These are phyloP conservation scores for Drosophila paucipuncta DNA, from an alignment of 2,888 invertebrate species.

Conservation along the genomic window DNA sequence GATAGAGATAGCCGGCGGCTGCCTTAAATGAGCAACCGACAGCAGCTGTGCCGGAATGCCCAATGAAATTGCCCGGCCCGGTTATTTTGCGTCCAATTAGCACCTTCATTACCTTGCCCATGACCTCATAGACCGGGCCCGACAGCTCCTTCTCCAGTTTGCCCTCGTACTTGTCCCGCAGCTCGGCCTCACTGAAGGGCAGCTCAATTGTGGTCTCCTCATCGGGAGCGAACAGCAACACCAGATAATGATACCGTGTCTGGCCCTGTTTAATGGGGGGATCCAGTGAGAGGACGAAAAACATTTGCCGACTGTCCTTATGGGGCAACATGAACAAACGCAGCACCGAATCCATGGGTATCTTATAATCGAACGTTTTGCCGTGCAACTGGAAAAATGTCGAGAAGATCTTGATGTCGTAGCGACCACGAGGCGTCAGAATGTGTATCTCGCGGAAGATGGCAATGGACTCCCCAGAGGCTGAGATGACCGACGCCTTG, in stretches of 20 bases:
- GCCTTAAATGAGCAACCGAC: conserved; percentile 99
- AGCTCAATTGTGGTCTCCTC: conserved; percentile 96
- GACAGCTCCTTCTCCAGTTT: conserved; percentile 95
- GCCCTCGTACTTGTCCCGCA: conserved; percentile 96
- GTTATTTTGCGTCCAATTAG: conserved; percentile 97
- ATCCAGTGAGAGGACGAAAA: conserved; percentile 98
- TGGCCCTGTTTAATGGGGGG: conserved; percentile 99
- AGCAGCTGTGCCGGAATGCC: conserved; percentile 94
- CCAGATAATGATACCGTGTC: conserved; percentile 98
- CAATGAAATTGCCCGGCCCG: conserved; percentile 95
- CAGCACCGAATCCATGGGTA: conserved; percentile 98
- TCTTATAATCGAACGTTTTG: conserved; percentile 99
- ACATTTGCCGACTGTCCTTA: conserved; percentile 98
- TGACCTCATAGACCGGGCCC: conserved; percentile 97
- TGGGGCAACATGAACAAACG: conserved; percentile 97
- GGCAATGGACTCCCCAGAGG: conserved; percentile 98
- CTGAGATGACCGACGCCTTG: conserved; percentile 98
- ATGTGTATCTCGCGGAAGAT: conserved; percentile 98
- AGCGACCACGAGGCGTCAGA: conserved; percentile 96
- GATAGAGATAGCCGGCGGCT: conserved; percentile 98
- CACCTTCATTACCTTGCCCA: conserved; percentile 98
- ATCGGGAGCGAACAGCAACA: conserved; percentile 96
- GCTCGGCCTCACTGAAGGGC: conserved; percentile 95
- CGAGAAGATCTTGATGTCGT: conserved; percentile 96
- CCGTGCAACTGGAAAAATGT: conserved; percentile 97